Conservation (phyloP, 2,888 invertebrate genomes). For the Sylvicola fuscatus region DNA sequence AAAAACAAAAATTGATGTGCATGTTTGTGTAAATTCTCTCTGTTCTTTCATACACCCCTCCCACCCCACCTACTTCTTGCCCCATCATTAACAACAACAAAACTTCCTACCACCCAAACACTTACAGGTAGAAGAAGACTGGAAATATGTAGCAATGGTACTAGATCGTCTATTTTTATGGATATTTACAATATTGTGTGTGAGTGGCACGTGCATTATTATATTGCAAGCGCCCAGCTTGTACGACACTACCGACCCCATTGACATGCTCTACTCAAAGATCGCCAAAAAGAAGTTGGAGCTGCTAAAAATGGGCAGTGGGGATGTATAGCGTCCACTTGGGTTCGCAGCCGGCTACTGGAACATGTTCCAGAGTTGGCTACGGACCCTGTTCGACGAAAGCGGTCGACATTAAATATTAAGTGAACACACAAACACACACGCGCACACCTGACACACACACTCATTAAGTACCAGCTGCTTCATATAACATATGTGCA, state of each 20-base stretch:
- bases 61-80: no score
- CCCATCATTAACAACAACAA: no score
- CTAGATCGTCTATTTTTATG: constrained; percentile 90
- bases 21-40: no score
- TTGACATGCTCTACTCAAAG: constrained; percentile 78
- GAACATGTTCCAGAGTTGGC: constrained; percentile 45
- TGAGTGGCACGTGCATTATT: constrained; percentile 72
- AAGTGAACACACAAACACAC: not conserved
- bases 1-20: no score
- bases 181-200: constrained; percentile 85
- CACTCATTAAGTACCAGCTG: no score
- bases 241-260: constrained; percentile 75
- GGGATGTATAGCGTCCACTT: constrained; percentile 26
- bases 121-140: constrained; percentile 79
- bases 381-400: constrained; percentile 44
- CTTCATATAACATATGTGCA: no score
- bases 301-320: constrained; percentile 70
- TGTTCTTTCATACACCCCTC: no score
- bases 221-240: constrained; percentile 81
- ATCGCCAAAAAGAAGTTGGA: constrained; percentile 80
- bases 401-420: constrained; percentile 19
- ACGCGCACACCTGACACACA: not conserved
- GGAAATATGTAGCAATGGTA: constrained; percentile 94
- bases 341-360: constrained; percentile 37
- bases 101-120: constrained; percentile 5